Evolutionary conservation across 2,888 invertebrate species (phyloP).

Genomic region (Caenorhabditis drosophilae): DNA sequence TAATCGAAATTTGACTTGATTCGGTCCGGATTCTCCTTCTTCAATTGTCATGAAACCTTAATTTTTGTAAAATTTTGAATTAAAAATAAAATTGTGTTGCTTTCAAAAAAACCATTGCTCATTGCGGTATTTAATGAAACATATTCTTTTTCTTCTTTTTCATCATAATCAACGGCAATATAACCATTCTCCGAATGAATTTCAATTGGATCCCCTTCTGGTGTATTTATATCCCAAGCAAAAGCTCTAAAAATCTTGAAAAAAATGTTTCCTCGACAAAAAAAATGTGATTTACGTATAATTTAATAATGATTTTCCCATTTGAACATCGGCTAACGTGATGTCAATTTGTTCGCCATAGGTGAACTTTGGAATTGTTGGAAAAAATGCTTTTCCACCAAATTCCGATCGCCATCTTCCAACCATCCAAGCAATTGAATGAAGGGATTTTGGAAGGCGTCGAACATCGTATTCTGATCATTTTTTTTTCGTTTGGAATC

Average conservation of each 20-base stretch:
- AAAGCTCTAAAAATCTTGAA: slow-evolving; percentile 59
- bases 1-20: slow-evolving; percentile 60
- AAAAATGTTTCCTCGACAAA: neutral
- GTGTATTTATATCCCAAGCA: slow-evolving; percentile 68
- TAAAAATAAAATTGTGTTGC: too few relatives aligned
- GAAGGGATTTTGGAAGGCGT: slow-evolving; percentile 52
- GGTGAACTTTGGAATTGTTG: slow-evolving; percentile 68
- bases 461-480: slow-evolving; percentile 62
- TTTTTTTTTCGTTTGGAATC: neutral
- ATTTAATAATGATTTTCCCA: slow-evolving; percentile 52
- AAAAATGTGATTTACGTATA: slow-evolving; percentile 56
- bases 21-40: slow-evolving; percentile 55
- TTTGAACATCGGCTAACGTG: slow-evolving; percentile 45
- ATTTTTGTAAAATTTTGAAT: slow-evolving; percentile 7
- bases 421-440: slow-evolving; percentile 64
- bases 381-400: slow-evolving; percentile 67
- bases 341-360: slow-evolving; percentile 68
- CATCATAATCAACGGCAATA: slow-evolving; percentile 47
- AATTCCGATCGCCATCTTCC: slow-evolving; percentile 68
- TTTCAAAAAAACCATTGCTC: slow-evolving; percentile 65
- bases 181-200: slow-evolving; percentile 69
- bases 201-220: slow-evolving; percentile 59
- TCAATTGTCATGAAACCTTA: slow-evolving; percentile 66
- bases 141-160: slow-evolving; percentile 44
- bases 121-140: slow-evolving; percentile 65